These are phyloP conservation scores for Hippasteria phrygiana DNA, from an alignment of 53 echinoderm and acorn worm genomes.

Conservation along the genomic window DNA sequence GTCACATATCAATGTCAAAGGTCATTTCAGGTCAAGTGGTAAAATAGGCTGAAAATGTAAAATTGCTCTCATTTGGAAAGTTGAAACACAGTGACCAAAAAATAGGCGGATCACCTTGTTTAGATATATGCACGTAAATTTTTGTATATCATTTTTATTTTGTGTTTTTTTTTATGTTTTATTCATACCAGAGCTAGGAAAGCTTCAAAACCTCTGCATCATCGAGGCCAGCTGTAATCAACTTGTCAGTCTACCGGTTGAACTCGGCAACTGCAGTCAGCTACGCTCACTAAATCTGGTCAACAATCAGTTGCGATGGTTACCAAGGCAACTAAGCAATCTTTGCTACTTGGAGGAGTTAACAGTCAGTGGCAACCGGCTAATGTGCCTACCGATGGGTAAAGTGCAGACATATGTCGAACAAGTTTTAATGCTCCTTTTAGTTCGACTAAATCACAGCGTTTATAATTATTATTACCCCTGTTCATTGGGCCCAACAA, in stretches of 20 bases:
- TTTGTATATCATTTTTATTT: too few species aligned
- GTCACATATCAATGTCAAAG: too few species aligned
- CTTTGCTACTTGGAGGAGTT: constrained; percentile 68
- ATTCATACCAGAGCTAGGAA: constrained; percentile 74
- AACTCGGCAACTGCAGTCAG: constrained; percentile 69
- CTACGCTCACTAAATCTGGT: constrained; percentile 70
- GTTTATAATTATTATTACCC: too few species aligned
- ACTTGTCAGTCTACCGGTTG: constrained; percentile 64
- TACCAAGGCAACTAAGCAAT: constrained; percentile 73
- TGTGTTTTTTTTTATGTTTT: not conserved
- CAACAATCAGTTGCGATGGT: constrained; percentile 66
- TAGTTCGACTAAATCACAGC: too few species aligned
- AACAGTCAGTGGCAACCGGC: constrained; percentile 75
- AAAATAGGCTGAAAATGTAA: too few species aligned
- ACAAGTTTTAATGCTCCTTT: too few species aligned
- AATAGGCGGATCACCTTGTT: too few species aligned
- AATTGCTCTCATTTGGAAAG: too few species aligned
- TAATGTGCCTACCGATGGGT: constrained; percentile 78
- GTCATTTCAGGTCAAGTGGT: too few species aligned
- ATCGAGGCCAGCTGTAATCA: constrained; percentile 73
- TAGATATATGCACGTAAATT: too few species aligned
- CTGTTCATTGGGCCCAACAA: too few species aligned
- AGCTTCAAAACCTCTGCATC: constrained; percentile 58
- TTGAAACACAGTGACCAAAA: too few species aligned
- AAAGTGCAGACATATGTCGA: not conserved